Conservation (phyloP, 2,888 invertebrate genomes). For the Epiperipatus broadwayi region DNA sequence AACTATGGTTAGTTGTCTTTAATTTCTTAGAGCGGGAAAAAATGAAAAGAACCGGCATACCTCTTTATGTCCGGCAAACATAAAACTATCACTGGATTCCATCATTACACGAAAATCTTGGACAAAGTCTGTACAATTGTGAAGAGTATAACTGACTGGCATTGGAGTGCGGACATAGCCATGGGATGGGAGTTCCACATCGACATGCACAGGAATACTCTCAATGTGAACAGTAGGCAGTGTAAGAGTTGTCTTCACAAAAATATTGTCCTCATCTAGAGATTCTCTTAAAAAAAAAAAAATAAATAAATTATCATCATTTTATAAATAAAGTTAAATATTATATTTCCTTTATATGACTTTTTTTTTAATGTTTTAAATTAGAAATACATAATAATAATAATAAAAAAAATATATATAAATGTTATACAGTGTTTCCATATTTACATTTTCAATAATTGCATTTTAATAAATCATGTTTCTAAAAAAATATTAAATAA, state of each 20-base stretch:
- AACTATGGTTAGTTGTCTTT: too few species aligned
- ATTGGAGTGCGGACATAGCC: slow-evolving; percentile 48
- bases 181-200: slow-evolving; percentile 41
- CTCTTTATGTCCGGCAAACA: slow-evolving; percentile 87
- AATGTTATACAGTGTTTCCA: too few species aligned
- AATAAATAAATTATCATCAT: slow-evolving; percentile 7
- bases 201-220: slow-evolving; percentile 25
- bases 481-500: too few species aligned
- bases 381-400: too few species aligned
- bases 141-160: slow-evolving; percentile 46
- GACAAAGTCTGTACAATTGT: slow-evolving; percentile 48
- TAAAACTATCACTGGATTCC: slow-evolving; percentile 62
- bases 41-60: slow-evolving; percentile 29
- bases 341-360: too few species aligned
- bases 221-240: slow-evolving; percentile 26
- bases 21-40: too few species aligned
- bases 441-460: too few species aligned
- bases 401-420: too few species aligned
- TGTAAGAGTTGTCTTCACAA: slow-evolving; percentile 22
- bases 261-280: slow-evolving; percentile 19
- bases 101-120: slow-evolving; percentile 46
- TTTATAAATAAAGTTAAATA: not conserved
- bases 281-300: slow-evolving; percentile 17
- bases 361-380: too few species aligned
- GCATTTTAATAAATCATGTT: too few species aligned